Percentiles rank a stretch among this genome's conserved stretches.
Evolutionary conservation across 1,140 invertebrate genomes (phyloP).

Genomic region (Sarcophaga peregrina): DNA sequence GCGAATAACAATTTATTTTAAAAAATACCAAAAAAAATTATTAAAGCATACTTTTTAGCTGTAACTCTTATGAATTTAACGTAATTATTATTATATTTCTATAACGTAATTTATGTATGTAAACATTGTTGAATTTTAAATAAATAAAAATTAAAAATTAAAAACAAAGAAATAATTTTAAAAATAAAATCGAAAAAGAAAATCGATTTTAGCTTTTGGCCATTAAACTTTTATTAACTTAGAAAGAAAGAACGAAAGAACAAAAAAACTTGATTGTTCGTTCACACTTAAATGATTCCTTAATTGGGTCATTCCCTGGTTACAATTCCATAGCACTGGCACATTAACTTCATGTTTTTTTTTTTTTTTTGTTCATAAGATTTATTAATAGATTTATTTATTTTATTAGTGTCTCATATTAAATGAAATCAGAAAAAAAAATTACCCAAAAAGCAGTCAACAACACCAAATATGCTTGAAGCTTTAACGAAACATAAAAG

Average conservation of each 20-base stretch:
- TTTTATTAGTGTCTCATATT: too few species aligned
- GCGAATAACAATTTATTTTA: background rate
- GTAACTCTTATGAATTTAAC: background rate
- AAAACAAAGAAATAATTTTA: too few species aligned
- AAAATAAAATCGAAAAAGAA: too few species aligned
- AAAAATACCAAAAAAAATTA: background rate
- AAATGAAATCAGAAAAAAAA: too few species aligned
- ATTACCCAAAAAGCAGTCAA: too few species aligned
- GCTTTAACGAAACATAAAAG: too few species aligned
- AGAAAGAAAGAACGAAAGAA: background rate
- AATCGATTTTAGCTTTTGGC: background rate
- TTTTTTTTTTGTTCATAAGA: too few species aligned
- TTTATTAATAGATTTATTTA: background rate
- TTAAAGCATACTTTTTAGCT: slow-evolving; percentile 34
- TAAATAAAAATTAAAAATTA: background rate
- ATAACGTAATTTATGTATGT: slow-evolving; percentile 17
- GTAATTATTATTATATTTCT: slow-evolving; percentile 29
- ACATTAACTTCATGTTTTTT: background rate
- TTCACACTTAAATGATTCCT: slow-evolving; percentile 16
- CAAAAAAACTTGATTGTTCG: background rate
- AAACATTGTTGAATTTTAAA: background rate
- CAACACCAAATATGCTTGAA: too few species aligned
- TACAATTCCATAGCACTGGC: background rate
- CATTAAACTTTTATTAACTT: background rate
- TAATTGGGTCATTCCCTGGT: slow-evolving; percentile 20